Base-by-base conservation (phyloP, 2,888 invertebrate species). In the Scaptomyza cyrtandrae region DNA sequence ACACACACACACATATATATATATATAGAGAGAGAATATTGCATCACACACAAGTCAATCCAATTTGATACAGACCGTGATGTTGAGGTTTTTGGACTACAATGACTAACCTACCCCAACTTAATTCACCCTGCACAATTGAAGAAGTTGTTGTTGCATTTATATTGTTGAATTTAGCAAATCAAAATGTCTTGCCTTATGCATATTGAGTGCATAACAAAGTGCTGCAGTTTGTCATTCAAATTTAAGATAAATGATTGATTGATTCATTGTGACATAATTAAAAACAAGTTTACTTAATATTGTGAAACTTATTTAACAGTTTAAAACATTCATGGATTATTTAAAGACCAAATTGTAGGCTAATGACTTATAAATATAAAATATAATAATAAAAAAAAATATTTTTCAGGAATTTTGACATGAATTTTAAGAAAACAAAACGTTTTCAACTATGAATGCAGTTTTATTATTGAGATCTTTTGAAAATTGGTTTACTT, bases 21-120 rank as follows among this genome's bases (percentile, higher is more conserved):
- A n/a, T n/a, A n/a, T n/a, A n/a, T n/a, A n/a, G n/a, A 14, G 53
- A 57, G 35, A 13, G n/a, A 31, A 31, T 16, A 37, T 46, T 55
- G 57, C 16, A 39, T 57, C 71, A 84, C 76, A 76, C 74, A 87
- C 63, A 87, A 87, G 85, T 87, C 85, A 89, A 85, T 82, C 71
- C 80, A 85, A 85, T 77, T 85, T 71, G 71, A 75, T 77, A 71
- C 68, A 64, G 81, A 70, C 67, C 75, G 57, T 66, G 49, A 39
- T 41, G 33, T 57, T 71, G 41, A 50, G 70, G 46, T 24, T 52
- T 52, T 33, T 75, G 29, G 49, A 41, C 10, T 9, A 41, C 41
- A 41, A 41, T 41, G 41, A 10, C 16, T 41, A 41, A 41, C 41
- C 39, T n/a, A 13, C 61, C 39, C n/a, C 52, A 43, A 50, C 48